Evolutionary conservation across 2,113 vertebrate species (phyloP), one percentile per base, ranked within the genome.

Genomic region (Pelodiscus sinensis): DNA sequence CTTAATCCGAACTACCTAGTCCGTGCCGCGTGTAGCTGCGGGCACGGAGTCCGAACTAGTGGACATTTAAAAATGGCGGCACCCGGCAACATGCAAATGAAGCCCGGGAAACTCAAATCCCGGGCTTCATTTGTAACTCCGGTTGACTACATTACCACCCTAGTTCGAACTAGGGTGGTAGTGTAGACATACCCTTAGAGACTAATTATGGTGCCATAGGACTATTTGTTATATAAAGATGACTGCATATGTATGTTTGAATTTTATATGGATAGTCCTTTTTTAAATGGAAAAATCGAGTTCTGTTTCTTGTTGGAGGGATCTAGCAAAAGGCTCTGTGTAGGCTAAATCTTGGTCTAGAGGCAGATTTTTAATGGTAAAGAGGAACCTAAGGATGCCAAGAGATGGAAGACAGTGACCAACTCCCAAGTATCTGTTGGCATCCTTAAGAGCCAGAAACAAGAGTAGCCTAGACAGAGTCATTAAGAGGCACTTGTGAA

Each of bases 201-300:
- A 44, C 44, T 44, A 44, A 44, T 44, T 44, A 44, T 44, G 44
- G 44, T 44, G 44, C 44, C 6, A 44, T 6, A 44, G 44, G 44
- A 44, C 44, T 44, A 44, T 44, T 44, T 44, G 44, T 44, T 44
- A 44, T 85, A 90, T 82, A 93, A 44, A 44, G 18, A 75, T 22
- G 25, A 7, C 19, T 82, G 85, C 0, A 73, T 29, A 44, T 44
- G 44, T 44, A 44, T 38, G 78, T 73, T 89, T 94, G 90, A 84
- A 89, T 94, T 94, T 82, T 52, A 83, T 90, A 79, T 68, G n/a
- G 29, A 31, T 9, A 84, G 83, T 96, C 94, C 9, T 52, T 87
- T 75, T 86, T 84, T 79, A 11, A 90, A 73, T 38, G n/a, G 84
- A 79, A n/a, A 56, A 87, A 85, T 85, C 22, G 15, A 81, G 90